Evolutionary conservation across 2,888 invertebrate genomes (phyloP).

Genomic region (Stenurella melanura): DNA sequence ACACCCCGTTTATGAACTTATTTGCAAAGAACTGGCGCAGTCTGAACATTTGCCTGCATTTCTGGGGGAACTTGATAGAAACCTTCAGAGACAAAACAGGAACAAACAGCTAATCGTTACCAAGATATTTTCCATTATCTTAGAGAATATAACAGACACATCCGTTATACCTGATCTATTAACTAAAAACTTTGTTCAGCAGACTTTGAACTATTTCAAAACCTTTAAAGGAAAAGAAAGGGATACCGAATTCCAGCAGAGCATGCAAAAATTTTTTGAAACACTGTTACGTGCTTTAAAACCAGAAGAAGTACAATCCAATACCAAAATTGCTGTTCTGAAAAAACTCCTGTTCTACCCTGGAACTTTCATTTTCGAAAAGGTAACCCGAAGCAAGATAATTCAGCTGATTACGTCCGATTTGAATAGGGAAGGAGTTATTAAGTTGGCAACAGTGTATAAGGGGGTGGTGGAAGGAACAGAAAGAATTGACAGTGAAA

Average conservation of each 20-base stretch:
- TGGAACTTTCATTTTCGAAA: conserved; percentile 84
- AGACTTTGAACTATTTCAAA: conserved; percentile 80
- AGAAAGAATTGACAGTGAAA: conserved; percentile 72
- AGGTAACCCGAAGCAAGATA: conserved; percentile 80
- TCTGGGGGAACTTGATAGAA: conserved; percentile 76
- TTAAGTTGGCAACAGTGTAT: conserved; percentile 79
- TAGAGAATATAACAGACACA: conserved; percentile 72
- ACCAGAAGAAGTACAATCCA: conserved; percentile 73
- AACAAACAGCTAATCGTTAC: conserved; percentile 79
- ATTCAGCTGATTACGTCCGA: conserved; percentile 79
- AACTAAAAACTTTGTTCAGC: conserved; percentile 79
- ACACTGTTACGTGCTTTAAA: conserved; percentile 75
- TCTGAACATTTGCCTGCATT: conserved; percentile 76
- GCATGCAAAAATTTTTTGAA: conserved; percentile 76
- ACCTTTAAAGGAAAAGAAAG: conserved; percentile 76
- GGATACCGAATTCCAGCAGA: conserved; percentile 77
- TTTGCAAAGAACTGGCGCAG: conserved; percentile 76
- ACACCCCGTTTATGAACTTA: conserved; percentile 81
- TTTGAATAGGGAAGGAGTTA: conserved; percentile 78
- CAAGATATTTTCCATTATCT: conserved; percentile 77
- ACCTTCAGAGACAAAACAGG: conserved; percentile 75
- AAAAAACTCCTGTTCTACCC: conserved; percentile 81
- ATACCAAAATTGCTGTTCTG: conserved; percentile 77
- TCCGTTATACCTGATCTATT: conserved; percentile 77
- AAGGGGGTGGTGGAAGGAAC: conserved; percentile 74